Percentiles rank a stretch among this genome's conserved stretches.
Evolutionary conservation across 2,888 invertebrate species (phyloP).

Genomic region (Amblyjoppa proteus): DNA sequence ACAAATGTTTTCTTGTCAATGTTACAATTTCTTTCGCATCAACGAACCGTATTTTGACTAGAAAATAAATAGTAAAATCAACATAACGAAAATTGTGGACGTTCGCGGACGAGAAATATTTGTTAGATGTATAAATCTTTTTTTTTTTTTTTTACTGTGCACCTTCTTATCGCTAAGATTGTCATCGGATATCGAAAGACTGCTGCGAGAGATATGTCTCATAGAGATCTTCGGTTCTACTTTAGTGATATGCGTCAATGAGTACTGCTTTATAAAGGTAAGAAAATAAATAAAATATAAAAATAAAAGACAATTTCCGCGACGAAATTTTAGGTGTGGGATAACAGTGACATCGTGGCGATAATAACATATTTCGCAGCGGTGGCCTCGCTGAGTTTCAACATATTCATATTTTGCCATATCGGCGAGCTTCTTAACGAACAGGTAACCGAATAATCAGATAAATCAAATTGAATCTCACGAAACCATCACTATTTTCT

Average conservation of each 20-base stretch:
- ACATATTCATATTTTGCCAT: slow-evolving; percentile 78
- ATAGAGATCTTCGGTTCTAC: slow-evolving; percentile 78
- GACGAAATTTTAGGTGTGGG: slow-evolving; percentile 20
- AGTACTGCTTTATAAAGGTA: slow-evolving; percentile 77
- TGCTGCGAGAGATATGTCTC: slow-evolving; percentile 75
- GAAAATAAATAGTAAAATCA: no score
- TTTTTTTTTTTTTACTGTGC: not conserved
- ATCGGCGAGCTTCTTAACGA: slow-evolving; percentile 76
- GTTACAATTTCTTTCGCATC: no score
- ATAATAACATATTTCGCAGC: slow-evolving; percentile 73
- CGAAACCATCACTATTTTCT: no score
- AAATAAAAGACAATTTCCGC: not conserved
- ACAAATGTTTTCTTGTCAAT: no score
- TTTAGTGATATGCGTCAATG: slow-evolving; percentile 77
- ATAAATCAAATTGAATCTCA: not conserved
- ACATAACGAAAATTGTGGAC: not conserved
- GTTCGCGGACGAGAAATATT: not conserved
- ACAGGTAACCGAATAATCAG: slow-evolving; percentile 67
- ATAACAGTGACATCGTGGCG: slow-evolving; percentile 71
- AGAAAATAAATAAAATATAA: not conserved
- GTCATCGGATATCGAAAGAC: slow-evolving; percentile 71
- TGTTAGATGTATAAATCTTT: not conserved
- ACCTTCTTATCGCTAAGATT: slow-evolving; percentile 68
- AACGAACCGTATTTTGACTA: no score
- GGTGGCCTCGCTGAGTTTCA: slow-evolving; percentile 75